phyloP scores from a whole-genome alignment of 2,797 vertebrate genomes.

The Dermochelys coriacea region DNA sequence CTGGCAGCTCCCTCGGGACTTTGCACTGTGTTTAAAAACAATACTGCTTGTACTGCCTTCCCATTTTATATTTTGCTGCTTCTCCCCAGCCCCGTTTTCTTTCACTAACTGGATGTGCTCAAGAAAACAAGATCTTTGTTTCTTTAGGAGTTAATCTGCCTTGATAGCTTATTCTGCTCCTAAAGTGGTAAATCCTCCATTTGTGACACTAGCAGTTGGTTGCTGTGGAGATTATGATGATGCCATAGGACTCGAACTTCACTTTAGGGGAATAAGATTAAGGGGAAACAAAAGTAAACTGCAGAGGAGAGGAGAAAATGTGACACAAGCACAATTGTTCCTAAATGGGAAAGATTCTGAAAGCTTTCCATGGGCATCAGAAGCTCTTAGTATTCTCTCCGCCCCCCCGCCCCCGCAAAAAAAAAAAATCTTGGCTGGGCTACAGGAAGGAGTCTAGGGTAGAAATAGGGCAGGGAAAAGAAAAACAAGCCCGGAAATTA shows the following conservation, averaged over 20 bases:
- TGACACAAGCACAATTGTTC: too few relatives aligned
- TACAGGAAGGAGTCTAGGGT: neutral
- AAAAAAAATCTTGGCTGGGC: slow-evolving; percentile 10
- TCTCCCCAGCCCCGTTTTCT: slow-evolving; percentile 31
- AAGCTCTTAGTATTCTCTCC: neutral
- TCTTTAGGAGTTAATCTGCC: slow-evolving; percentile 8
- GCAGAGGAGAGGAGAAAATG: neutral
- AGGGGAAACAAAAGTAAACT: neutral
- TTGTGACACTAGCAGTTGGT: neutral
- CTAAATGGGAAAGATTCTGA: neutral
- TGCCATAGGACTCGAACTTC: neutral
- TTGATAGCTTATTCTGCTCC: slow-evolving; percentile 29
- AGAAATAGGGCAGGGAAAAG: slow-evolving; percentile 50
- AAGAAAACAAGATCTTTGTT: slow-evolving; percentile 32
- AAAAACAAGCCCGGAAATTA: slow-evolving; percentile 19
- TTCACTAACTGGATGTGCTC: slow-evolving; percentile 1
- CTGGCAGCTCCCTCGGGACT: neutral
- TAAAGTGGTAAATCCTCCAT: slow-evolving; percentile 19
- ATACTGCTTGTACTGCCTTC: neutral
- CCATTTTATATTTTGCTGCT: neutral
- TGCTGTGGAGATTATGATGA: neutral
- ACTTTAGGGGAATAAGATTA: neutral
- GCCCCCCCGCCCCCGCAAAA: neutral
- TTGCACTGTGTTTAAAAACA: neutral
- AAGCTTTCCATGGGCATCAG: neutral